phyloP scores from a whole-genome alignment of 92 coral and sea anemone species.

The Isaurus tuberculatus region DNA sequence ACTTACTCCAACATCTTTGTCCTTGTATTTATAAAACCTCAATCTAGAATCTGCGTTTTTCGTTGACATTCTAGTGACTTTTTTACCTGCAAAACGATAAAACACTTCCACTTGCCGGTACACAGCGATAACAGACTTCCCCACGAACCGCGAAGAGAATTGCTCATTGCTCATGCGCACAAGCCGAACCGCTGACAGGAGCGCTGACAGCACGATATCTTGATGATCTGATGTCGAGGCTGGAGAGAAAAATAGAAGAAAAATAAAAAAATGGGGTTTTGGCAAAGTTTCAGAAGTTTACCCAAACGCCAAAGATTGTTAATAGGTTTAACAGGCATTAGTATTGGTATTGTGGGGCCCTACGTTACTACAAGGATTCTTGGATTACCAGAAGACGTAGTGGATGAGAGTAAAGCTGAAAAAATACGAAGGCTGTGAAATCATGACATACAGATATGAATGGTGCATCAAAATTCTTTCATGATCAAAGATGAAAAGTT shows the following conservation, averaged over 20 bases:
- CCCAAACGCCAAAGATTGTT: conserved; percentile 72
- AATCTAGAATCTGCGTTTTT: conserved; percentile 85
- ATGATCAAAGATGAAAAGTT: no score
- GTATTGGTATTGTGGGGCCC: conserved; percentile 89
- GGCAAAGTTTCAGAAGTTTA: conserved; percentile 83
- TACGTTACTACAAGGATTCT: conserved; percentile 65
- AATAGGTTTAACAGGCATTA: conserved; percentile 82
- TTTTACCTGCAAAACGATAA: conserved; percentile 50
- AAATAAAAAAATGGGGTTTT: conserved; percentile 73
- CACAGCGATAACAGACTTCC: conserved; percentile 56
- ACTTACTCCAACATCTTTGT: conserved; percentile 95
- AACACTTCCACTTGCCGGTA: conserved; percentile 58
- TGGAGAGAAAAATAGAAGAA: background rate
- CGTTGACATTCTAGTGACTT: conserved; percentile 73
- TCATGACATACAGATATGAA: no score
- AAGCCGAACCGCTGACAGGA: conserved; percentile 31
- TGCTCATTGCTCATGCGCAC: conserved; percentile 52
- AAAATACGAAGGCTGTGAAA: background rate
- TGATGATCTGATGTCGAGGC: conserved; percentile 9
- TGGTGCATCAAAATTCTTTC: no score
- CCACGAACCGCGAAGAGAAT: conserved; percentile 59
- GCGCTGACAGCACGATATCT: background rate
- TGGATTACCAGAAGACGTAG: conserved; percentile 34
- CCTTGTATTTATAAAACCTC: conserved; percentile 92
- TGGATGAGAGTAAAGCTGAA: conserved; percentile 10